Conservation (phyloP, 2,113 vertebrate species). For the Pelobates fuscus region DNA sequence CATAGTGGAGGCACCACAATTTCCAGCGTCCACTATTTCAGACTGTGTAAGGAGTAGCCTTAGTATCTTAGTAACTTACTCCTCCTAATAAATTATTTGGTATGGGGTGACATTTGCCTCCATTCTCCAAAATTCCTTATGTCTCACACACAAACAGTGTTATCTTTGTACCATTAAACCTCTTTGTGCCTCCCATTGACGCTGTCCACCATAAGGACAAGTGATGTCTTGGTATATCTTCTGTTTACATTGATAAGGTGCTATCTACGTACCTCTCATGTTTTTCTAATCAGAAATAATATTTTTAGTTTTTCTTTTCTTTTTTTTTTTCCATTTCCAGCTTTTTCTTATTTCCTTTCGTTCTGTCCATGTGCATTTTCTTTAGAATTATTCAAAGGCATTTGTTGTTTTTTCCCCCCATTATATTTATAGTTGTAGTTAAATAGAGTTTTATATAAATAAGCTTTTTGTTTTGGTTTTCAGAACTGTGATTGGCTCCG, state of each 20-base stretch:
- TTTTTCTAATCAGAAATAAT: neutral
- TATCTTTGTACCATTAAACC: conserved; percentile 41
- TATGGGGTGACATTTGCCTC: conserved; percentile 40
- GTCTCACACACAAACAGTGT: conserved; percentile 45
- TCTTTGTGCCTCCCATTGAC: conserved; percentile 42
- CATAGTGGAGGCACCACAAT: conserved; percentile 17
- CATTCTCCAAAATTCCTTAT: conserved; percentile 47
- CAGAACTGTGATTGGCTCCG: neutral
- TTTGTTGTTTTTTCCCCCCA: neutral
- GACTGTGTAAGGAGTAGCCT: conserved; percentile 42
- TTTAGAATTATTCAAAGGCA: neutral
- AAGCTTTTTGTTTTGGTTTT: neutral
- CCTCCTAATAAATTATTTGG: conserved; percentile 15
- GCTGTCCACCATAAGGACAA: conserved; percentile 12
- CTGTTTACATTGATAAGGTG: conserved; percentile 39
- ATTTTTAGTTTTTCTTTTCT: neutral
- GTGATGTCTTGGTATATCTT: conserved; percentile 18
- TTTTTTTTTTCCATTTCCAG: neutral
- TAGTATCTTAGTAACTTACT: conserved; percentile 13
- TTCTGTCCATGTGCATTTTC: neutral
- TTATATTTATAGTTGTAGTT: neutral
- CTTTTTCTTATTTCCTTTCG: neutral
- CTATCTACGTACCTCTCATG: conserved; percentile 20
- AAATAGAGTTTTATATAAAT: neutral
- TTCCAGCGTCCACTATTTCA: conserved; percentile 15